phyloP scores from a whole-genome alignment of 2,797 vertebrate genomes.

The Sebastes wilsoni region DNA sequence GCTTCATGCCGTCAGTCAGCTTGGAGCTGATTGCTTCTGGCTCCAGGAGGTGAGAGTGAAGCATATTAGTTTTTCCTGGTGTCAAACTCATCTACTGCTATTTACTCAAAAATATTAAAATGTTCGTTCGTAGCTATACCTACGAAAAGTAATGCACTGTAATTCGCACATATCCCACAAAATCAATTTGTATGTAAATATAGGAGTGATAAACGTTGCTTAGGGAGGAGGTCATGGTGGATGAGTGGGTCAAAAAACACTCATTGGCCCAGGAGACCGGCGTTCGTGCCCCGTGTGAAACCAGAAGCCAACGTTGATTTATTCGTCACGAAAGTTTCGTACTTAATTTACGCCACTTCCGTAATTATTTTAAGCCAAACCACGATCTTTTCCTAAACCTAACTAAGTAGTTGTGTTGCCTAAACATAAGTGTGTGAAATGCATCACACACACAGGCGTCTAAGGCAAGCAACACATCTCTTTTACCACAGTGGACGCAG shows the following conservation, averaged over 20 bases:
- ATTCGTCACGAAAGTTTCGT: no score
- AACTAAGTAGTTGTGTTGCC: background rate
- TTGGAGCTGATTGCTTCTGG: background rate
- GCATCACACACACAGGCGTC: background rate
- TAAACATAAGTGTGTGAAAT: background rate
- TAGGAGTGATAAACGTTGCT: accelerated
- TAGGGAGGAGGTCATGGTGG: no score
- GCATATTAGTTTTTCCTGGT: background rate
- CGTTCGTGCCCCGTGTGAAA: no score
- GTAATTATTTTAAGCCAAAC: no score
- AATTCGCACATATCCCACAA: no score
- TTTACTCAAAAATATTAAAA: background rate
- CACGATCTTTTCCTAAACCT: no score
- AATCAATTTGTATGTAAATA: no score
- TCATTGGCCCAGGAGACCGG: no score
- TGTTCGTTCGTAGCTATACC: background rate
- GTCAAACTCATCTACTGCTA: slow-evolving; percentile 1
- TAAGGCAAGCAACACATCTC: background rate
- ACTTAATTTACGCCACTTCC: no score
- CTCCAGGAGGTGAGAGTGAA: background rate
- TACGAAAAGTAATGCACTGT: no score
- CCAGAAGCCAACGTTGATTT: no score
- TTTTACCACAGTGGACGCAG: background rate
- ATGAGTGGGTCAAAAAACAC: no score
- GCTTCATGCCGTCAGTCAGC: slow-evolving; percentile 4